Percentiles rank a stretch among this genome's conserved stretches.
Conservation (phyloP, 2,113 vertebrate genomes). For the Menura novaehollandiae region DNA sequence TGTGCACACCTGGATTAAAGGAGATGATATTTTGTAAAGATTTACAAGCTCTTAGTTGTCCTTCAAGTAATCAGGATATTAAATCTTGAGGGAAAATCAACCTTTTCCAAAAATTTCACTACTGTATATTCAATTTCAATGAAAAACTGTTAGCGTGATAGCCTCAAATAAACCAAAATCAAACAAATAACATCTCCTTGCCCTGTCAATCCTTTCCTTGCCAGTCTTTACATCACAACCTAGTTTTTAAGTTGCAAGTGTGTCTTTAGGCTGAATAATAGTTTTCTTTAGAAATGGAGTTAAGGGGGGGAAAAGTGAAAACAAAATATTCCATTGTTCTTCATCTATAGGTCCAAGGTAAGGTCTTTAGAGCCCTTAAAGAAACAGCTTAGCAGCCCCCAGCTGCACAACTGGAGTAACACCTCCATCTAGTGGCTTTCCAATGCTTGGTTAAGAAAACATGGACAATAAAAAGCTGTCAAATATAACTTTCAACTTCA, state of each 20-base stretch:
- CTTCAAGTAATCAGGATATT: not conserved
- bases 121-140: not conserved
- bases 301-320: not conserved
- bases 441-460: not conserved
- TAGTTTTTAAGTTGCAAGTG: not conserved
- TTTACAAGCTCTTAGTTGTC: not conserved
- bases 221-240: not conserved
- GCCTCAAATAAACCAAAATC: not conserved
- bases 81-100: not conserved
- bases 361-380: not conserved
- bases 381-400: not conserved
- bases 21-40: not conserved
- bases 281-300: not conserved
- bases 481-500: not conserved
- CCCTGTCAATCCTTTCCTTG: not conserved
- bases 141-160: not conserved
- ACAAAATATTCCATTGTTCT: not conserved
- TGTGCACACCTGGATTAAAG: not conserved
- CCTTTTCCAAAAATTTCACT: not conserved
- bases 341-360: not conserved
- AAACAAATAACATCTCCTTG: not conserved
- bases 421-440: constrained; percentile 53
- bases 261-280: not conserved
- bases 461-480: not conserved
- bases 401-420: not conserved